Evolutionary conservation across 1,140 invertebrate species (phyloP), one percentile per base, ranked within the genome.

Genomic region (Drosophila trapezifrons): DNA sequence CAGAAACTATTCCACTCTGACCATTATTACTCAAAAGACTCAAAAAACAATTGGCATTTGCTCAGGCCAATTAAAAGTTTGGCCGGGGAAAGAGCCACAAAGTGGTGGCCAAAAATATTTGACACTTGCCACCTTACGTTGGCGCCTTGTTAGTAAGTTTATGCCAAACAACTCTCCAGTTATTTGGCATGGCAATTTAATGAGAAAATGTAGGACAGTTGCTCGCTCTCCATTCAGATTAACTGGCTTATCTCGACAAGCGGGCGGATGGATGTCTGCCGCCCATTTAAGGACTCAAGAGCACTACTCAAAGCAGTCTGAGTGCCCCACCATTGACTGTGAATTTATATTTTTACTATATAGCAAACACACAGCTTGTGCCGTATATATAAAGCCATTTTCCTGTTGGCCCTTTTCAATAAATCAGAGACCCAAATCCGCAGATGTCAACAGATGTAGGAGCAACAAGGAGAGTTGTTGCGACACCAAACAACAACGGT

Each of bases 171-270:
- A 81, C 77, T 64, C 57, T 20, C 79, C 70, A 70, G 80, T 59
- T 83, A 79, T 86, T 83, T 76, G 64, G 76, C 84, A 78, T 86
- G 63, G 59, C 83, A 89, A 89, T 87, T 87, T 87, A 87, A 87
- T 89, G 84, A 87, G 83, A 89, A 80, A 89, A 87, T 87, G 67
- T 87, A 87, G 83, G 83, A 89, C 83, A 86, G n/a, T 71, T 38
- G 18, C 20, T 12, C 13, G 10, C 17, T 32, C 54, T 32, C 57
- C 38, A 67, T 79, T 67, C 80, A 62, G 59, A 77, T 63, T 66
- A 62, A 76, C 67, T 63, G 72, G 62, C 62, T 29, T 35, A 47
- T 45, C 73, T n/a, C n/a, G 15, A 37, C 15, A 25, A 42, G 15
- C 37, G 35, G 63, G 22, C 8, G 25, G 40, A 22, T 32, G 29